Conservation (phyloP, 2,888 invertebrate genomes). For the Epistrophella euchroma region DNA sequence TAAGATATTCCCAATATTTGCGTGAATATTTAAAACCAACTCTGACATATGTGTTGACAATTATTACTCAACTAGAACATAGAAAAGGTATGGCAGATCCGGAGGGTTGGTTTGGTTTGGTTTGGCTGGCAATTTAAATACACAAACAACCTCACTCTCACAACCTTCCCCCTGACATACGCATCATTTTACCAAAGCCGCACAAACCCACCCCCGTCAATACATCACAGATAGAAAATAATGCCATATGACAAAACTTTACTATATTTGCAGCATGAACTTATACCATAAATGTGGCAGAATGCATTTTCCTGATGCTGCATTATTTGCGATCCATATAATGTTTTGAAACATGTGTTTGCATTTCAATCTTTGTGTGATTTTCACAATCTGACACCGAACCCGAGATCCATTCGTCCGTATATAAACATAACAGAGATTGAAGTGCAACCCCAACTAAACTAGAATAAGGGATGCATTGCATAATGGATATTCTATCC, state of each 20-base stretch:
- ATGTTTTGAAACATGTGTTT: constrained; percentile 74
- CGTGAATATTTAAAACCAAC: constrained; percentile 70
- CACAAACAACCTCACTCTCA: not conserved
- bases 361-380: constrained; percentile 75
- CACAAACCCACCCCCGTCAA: not conserved
- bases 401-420: constrained; percentile 32
- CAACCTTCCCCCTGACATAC: constrained; percentile 31
- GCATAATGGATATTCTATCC: constrained; percentile 55
- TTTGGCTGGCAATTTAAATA: constrained; percentile 45
- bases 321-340: constrained; percentile 75
- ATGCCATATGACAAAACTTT: constrained; percentile 60
- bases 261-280: constrained; percentile 60
- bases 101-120: constrained; percentile 11
- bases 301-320: constrained; percentile 57
- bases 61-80: constrained; percentile 71
- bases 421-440: constrained; percentile 5
- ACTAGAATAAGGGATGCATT: constrained; percentile 51
- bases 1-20: constrained; percentile 50
- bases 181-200: constrained; percentile 36
- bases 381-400: constrained; percentile 63
- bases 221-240: constrained; percentile 19
- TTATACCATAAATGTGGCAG: constrained; percentile 18
- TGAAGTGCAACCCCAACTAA: constrained; percentile 26
- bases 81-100: constrained; percentile 18
- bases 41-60: constrained; percentile 74